Evolutionary conservation across 2,797 vertebrate species (phyloP).

Genomic region (Chanos chanos): DNA sequence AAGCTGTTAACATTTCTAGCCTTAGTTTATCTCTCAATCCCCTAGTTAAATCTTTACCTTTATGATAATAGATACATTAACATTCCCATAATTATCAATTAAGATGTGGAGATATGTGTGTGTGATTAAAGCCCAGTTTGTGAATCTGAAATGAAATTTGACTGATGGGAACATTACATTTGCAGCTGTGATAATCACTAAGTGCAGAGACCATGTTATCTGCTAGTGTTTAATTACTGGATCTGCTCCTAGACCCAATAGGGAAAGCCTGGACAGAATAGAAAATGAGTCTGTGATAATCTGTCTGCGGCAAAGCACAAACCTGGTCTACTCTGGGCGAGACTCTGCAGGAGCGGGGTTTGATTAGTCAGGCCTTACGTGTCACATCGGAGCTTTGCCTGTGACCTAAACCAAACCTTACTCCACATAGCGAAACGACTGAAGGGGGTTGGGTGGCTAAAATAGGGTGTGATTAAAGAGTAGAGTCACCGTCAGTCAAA

Average conservation of each 20-base stretch:
- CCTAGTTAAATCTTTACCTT: slow-evolving; percentile 63
- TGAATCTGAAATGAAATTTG: slow-evolving; percentile 36
- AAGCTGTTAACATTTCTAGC: slow-evolving; percentile 60
- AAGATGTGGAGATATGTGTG: slow-evolving; percentile 26
- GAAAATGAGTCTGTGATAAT: not conserved
- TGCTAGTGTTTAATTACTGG: slow-evolving; percentile 63
- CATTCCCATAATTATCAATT: slow-evolving; percentile 43
- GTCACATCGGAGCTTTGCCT: too few species aligned
- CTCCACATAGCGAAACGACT: too few species aligned
- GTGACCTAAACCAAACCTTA: too few species aligned
- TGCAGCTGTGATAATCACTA: slow-evolving; percentile 41
- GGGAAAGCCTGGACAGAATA: not conserved
- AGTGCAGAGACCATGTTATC: slow-evolving; percentile 63
- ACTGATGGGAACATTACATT: slow-evolving; percentile 55
- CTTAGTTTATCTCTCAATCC: slow-evolving; percentile 60
- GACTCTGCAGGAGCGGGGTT: slow-evolving; percentile 34
- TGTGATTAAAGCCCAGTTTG: slow-evolving; percentile 33
- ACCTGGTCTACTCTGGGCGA: not conserved
- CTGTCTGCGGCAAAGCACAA: not conserved
- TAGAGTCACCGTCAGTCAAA: too few species aligned
- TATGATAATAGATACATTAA: slow-evolving; percentile 65
- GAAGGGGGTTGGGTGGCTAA: too few species aligned
- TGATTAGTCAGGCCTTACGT: too few species aligned
- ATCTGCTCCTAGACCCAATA: slow-evolving; percentile 26
- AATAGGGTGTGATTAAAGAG: too few species aligned